phyloP scores from a whole-genome alignment of 2,113 vertebrate species.

The Burhinus oedicnemus region DNA sequence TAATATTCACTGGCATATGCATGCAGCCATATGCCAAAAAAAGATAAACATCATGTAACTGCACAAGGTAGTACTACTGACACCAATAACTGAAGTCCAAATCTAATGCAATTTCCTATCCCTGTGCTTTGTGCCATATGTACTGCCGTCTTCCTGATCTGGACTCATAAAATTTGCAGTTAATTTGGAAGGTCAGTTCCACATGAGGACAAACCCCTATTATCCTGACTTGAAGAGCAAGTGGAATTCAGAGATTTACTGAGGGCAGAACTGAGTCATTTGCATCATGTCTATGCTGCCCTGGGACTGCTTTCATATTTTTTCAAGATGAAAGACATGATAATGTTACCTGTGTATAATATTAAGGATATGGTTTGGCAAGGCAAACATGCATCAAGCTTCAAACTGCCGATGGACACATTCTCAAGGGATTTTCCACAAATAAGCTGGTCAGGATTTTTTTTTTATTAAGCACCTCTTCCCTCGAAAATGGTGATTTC shows the following conservation, averaged over 20 bases:
- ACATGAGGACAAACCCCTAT: not conserved
- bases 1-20: not conserved
- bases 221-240: not conserved
- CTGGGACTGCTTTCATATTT: not conserved
- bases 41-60: not conserved
- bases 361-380: not conserved
- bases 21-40: not conserved
- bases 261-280: not conserved
- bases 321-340: not conserved
- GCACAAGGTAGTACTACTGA: not conserved
- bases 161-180: not conserved
- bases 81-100: not conserved
- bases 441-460: not conserved
- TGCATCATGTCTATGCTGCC: not conserved
- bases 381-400: not conserved
- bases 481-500: not conserved
- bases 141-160: not conserved
- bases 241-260: not conserved
- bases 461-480: not conserved
- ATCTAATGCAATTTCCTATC: not conserved
- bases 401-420: fast-evolving
- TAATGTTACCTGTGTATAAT: not conserved
- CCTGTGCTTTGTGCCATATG: not conserved
- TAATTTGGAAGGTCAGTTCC: not conserved
- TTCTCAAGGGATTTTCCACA: not conserved